phyloP scores from a whole-genome alignment of 2,113 vertebrate species.

The Notiomystis cincta region DNA sequence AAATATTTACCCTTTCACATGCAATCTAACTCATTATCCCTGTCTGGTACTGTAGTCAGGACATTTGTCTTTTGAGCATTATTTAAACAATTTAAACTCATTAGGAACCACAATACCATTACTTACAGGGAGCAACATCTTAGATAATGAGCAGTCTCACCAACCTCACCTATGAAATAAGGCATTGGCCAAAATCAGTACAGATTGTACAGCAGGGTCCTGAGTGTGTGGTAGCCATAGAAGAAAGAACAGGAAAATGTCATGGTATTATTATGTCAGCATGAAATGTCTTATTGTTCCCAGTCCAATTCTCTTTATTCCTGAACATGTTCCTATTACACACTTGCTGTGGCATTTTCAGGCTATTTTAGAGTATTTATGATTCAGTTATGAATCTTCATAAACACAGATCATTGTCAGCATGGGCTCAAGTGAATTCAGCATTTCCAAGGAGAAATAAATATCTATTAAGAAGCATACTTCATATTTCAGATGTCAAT shows the following conservation, averaged over 20 bases:
- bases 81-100: not conserved
- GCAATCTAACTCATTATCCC: not conserved
- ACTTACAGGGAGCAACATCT: not conserved
- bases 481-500: not conserved
- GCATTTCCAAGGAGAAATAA: constrained; percentile 13
- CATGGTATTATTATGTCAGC: not conserved
- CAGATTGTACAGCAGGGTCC: not conserved
- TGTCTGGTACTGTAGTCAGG: not conserved
- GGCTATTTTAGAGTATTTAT: not conserved
- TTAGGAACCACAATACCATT: not conserved
- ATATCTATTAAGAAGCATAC: not conserved
- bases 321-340: not conserved
- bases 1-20: not conserved
- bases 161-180: not conserved
- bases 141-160: not conserved
- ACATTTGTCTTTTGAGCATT: not conserved
- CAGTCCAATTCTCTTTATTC: not conserved
- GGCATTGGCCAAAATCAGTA: not conserved
- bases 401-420: not conserved
- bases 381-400: not conserved
- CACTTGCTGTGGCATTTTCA: not conserved
- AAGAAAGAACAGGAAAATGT: not conserved
- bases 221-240: not conserved
- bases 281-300: not conserved
- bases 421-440: not conserved